phyloP scores from a whole-genome alignment of 2,888 invertebrate genomes.

The Beris morrisii region DNA sequence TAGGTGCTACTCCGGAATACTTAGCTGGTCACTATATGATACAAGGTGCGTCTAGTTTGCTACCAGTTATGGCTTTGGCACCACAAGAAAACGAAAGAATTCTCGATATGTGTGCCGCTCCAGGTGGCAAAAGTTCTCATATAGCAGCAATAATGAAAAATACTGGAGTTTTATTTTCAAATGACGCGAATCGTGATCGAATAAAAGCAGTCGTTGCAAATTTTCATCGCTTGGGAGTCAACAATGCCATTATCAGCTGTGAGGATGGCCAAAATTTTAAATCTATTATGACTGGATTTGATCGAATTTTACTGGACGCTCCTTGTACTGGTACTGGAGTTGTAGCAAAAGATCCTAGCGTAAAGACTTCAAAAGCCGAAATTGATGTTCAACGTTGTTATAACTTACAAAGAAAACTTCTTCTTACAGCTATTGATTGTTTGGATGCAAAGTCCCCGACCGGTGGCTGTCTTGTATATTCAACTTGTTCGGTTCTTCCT shows the following conservation, averaged over 20 bases:
- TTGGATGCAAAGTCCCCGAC: slow-evolving; percentile 87
- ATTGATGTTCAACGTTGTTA: slow-evolving; percentile 89
- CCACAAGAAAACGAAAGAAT: slow-evolving; percentile 94
- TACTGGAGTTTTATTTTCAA: slow-evolving; percentile 93
- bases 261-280: slow-evolving; percentile 89
- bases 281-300: slow-evolving; percentile 86
- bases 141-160: slow-evolving; percentile 98
- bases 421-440: slow-evolving; percentile 96
- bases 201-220: slow-evolving; percentile 93
- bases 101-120: slow-evolving; percentile 97
- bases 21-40: slow-evolving; percentile 97
- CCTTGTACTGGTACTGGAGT: slow-evolving; percentile 99
- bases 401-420: slow-evolving; percentile 87
- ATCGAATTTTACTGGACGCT: slow-evolving; percentile 93
- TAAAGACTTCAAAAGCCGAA: slow-evolving; percentile 89
- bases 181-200: slow-evolving; percentile 89
- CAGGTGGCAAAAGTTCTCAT: slow-evolving; percentile 98
- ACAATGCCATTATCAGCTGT: slow-evolving; percentile 86
- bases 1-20: slow-evolving; percentile 99
- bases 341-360: slow-evolving; percentile 94
- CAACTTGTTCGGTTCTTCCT: slow-evolving; percentile 95
- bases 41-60: slow-evolving; percentile 93
- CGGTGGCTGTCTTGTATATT: slow-evolving; percentile 96
- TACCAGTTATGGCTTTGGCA: slow-evolving; percentile 97
- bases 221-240: slow-evolving; percentile 92